Percentiles rank a stretch among this genome's conserved stretches.
Evolutionary conservation across 2,113 vertebrate species (phyloP).

Genomic region (mouse (Mus musculus)): GRCm39 chr13:96868001-96868500

Average conservation of each 20-base stretch:
- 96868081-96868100: background rate
- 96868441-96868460: background rate
- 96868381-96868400: background rate
- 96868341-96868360: background rate
- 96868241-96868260: background rate
- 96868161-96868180: background rate
- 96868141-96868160: background rate
- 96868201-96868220: background rate
- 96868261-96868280: background rate
- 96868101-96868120: background rate
- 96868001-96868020: background rate
- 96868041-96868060: background rate
- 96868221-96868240: background rate
- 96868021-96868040: background rate
- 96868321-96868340: background rate
- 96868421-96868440: background rate
- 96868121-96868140: background rate
- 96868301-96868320: background rate
- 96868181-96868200: background rate
- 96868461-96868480: background rate
- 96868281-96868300: background rate
- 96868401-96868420: background rate
- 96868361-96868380: background rate
- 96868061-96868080: background rate
- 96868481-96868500: background rate